Percentiles rank a stretch among this genome's conserved stretches.
Evolutionary conservation across 2,888 invertebrate species (phyloP).

Genomic region (Amphipyra berbera): DNA sequence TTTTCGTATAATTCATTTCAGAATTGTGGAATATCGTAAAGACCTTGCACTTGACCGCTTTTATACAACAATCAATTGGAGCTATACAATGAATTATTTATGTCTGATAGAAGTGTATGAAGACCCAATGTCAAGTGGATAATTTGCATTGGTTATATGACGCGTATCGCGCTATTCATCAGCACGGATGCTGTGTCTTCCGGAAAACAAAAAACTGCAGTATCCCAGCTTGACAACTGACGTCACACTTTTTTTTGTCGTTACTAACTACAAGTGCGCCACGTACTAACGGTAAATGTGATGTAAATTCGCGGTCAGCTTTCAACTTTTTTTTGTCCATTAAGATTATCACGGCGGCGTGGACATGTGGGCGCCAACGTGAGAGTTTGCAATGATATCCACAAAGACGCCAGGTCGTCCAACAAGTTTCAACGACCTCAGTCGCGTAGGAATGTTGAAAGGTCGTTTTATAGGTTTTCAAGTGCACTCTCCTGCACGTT

Average conservation of each 20-base stretch:
- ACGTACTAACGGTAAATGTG: slow-evolving; percentile 24
- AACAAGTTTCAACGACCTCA: slow-evolving; percentile 56
- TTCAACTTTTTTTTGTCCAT: slow-evolving; percentile 23
- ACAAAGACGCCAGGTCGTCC: slow-evolving; percentile 25
- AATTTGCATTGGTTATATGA: slow-evolving; percentile 52
- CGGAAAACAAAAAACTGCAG: slow-evolving; percentile 38
- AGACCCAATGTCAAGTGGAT: slow-evolving; percentile 63
- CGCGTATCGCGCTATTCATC: slow-evolving; percentile 33
- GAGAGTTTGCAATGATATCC: slow-evolving; percentile 26
- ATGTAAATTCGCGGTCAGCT: slow-evolving; percentile 35
- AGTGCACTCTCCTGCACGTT: slow-evolving; percentile 57
- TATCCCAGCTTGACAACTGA: slow-evolving; percentile 46
- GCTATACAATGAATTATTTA: slow-evolving; percentile 47
- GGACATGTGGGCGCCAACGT: slow-evolving; percentile 33
- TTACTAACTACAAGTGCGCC: slow-evolving; percentile 47
- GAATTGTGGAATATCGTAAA: slow-evolving; percentile 23
- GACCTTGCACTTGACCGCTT: slow-evolving; percentile 61
- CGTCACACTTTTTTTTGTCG: slow-evolving; percentile 58
- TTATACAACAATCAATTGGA: slow-evolving; percentile 38
- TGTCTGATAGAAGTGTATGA: slow-evolving; percentile 41
- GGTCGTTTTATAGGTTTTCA: slow-evolving; percentile 67
- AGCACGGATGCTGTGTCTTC: slow-evolving; percentile 36
- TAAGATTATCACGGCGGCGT: slow-evolving; percentile 19
- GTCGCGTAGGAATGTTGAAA: slow-evolving; percentile 43
- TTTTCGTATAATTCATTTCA: slow-evolving; percentile 11